Evolutionary conservation across 2,888 invertebrate genomes (phyloP).

Genomic region (Siphlonurus alternatus): DNA sequence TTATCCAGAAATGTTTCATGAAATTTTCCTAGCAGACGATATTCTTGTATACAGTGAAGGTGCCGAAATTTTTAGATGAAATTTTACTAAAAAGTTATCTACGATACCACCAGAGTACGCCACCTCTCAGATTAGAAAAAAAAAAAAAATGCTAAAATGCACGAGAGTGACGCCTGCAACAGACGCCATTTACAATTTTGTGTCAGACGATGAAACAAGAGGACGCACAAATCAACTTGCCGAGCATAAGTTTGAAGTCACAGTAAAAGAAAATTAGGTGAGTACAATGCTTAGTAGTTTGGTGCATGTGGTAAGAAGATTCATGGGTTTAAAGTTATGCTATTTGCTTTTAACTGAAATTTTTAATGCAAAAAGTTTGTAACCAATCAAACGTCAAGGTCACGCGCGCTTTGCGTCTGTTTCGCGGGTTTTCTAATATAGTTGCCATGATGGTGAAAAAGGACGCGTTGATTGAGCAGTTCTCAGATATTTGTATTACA

Average conservation of each 20-base stretch:
- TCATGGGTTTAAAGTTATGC: background rate
- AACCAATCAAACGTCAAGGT: slow-evolving; percentile 8
- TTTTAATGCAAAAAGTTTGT: background rate
- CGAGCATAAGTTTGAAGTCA: no score
- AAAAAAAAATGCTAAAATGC: background rate
- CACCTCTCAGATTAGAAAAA: no score
- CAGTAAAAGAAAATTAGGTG: background rate
- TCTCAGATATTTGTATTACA: background rate
- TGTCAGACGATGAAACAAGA: background rate
- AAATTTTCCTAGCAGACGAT: background rate
- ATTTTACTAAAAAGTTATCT: no score
- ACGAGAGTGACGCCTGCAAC: background rate
- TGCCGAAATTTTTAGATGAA: background rate
- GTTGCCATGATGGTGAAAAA: slow-evolving; percentile 9
- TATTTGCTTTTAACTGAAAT: background rate
- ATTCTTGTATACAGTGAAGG: background rate
- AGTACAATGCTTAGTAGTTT: background rate
- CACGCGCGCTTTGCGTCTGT: slow-evolving; percentile 7
- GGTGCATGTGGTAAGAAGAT: background rate
- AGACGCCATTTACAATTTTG: background rate
- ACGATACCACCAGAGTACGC: no score
- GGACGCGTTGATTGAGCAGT: slow-evolving; percentile 1
- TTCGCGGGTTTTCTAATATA: slow-evolving; percentile 9
- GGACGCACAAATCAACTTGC: background rate
- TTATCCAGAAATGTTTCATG: no score